Percentiles rank a stretch among this genome's conserved stretches.
Evolutionary conservation across 64 coral and sea anemone species (phyloP).

Genomic region (Actinia tenebrosa): DNA sequence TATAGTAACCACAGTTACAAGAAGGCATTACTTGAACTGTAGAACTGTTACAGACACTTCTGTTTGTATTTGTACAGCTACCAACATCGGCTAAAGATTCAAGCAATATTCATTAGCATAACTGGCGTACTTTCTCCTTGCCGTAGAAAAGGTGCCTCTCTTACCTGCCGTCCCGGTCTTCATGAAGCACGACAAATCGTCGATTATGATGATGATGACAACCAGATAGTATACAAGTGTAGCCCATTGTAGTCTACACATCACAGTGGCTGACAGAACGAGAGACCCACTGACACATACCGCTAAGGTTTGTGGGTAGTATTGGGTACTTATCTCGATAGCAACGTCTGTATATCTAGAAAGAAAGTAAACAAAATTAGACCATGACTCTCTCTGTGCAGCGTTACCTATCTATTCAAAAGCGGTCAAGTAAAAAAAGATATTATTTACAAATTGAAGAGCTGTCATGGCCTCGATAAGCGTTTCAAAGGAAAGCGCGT

Average conservation of each 20-base stretch:
- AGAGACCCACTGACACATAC: slow-evolving; percentile 1
- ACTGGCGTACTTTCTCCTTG: not conserved
- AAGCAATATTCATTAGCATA: not conserved
- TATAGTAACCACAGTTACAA: slow-evolving; percentile 5
- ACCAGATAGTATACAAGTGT: not conserved
- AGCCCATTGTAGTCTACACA: slow-evolving; percentile 14
- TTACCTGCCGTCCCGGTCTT: not conserved
- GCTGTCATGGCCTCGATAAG: not conserved
- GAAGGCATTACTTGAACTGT: not conserved
- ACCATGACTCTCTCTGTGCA: too few relatives aligned
- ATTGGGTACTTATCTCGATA: not conserved
- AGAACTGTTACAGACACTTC: slow-evolving; percentile 11
- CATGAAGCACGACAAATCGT: not conserved
- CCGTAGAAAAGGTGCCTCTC: not conserved
- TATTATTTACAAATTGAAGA: not conserved
- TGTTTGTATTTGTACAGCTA: not conserved
- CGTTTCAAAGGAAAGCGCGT: not conserved
- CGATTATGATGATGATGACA: not conserved
- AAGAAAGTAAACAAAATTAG: not conserved
- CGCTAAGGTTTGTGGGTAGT: slow-evolving; percentile 12
- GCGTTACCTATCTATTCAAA: not conserved
- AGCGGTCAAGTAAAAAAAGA: not conserved
- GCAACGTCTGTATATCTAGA: not conserved
- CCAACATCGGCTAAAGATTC: not conserved
- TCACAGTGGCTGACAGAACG: not conserved